A percentile compares a stretch with the other conserved stretches of the same genome.
Conservation (phyloP, 2,113 vertebrate species). For the Grantiella picta region DNA sequence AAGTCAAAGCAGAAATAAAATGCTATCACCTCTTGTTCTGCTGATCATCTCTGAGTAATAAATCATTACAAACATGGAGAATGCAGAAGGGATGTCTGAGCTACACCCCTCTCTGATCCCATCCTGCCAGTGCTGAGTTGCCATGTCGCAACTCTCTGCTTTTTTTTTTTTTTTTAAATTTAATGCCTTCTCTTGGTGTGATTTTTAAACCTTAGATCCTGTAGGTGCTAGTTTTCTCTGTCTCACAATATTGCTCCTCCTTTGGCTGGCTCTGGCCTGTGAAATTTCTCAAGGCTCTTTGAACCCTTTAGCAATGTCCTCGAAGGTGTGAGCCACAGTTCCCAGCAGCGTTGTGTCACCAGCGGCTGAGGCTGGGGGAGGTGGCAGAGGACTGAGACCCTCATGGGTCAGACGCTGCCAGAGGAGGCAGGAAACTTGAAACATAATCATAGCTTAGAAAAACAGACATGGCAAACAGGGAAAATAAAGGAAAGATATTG, state of each 20-base stretch:
- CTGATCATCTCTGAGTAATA: neutral
- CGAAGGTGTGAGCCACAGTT: neutral
- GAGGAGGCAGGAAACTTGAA: neutral
- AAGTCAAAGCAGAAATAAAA: neutral
- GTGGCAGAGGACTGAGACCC: neutral
- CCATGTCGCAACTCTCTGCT: neutral
- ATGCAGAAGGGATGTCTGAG: neutral
- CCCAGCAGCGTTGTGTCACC: neutral
- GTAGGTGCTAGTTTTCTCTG: neutral
- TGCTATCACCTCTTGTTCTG: neutral
- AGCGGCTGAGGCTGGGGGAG: neutral
- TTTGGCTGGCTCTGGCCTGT: neutral
- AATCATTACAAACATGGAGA: neutral
- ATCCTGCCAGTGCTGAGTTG: neutral
- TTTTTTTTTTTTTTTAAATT: neutral
- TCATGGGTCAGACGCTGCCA: fast-evolving
- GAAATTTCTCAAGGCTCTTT: neutral
- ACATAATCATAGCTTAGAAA: neutral
- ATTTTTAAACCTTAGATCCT: neutral
- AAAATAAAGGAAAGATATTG: neutral
- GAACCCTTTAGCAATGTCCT: neutral
- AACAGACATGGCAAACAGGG: neutral
- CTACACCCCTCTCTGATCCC: neutral
- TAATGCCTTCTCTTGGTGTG: neutral
- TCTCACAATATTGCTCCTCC: neutral